phyloP scores from a whole-genome alignment of 2,888 invertebrate genomes.

The Orthosia incerta region DNA sequence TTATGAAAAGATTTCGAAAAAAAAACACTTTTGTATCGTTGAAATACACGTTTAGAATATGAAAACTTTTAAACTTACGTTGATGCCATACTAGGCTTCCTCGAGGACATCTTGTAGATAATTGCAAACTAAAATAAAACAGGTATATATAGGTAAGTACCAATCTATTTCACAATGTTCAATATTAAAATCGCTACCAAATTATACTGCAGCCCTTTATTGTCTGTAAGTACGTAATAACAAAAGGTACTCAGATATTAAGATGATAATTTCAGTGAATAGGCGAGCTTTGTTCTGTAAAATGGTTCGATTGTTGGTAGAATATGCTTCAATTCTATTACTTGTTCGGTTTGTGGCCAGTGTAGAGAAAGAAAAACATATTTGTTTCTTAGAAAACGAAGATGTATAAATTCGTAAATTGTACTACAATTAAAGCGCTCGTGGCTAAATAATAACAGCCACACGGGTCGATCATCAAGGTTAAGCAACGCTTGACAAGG shows the following conservation, averaged over 20 bases:
- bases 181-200: constrained; percentile 43
- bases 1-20: no score
- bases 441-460: no score
- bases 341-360: background rate
- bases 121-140: constrained; percentile 48
- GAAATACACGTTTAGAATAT: background rate
- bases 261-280: constrained; percentile 44
- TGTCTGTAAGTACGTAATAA: constrained; percentile 49
- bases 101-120: constrained; percentile 32
- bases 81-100: constrained; percentile 37
- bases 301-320: constrained; percentile 24
- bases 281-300: constrained; percentile 37
- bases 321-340: constrained; percentile 21
- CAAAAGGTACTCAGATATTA: constrained; percentile 59
- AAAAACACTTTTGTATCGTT: no score
- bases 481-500: no score
- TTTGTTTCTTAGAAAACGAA: no score
- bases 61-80: constrained; percentile 41
- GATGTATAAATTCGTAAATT: no score
- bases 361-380: no score
- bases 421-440: no score
- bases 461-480: no score
- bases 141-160: background rate
- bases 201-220: constrained; percentile 40
- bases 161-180: constrained; percentile 35